A percentile compares a stretch with the other conserved stretches of the same genome.
Evolutionary conservation across 2,888 invertebrate genomes (phyloP).

Genomic region (Sinelater perroti): DNA sequence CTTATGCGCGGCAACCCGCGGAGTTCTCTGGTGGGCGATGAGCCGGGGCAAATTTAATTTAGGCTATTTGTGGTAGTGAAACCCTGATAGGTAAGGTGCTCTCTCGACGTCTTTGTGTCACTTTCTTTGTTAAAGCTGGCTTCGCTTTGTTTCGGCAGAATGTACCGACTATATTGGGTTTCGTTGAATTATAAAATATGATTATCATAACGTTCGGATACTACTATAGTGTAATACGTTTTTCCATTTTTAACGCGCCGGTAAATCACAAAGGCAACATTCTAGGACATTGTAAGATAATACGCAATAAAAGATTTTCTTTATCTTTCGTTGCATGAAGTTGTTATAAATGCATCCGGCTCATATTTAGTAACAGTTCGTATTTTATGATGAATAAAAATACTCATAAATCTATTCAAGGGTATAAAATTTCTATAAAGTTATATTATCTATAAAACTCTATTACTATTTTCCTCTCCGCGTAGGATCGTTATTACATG

Average conservation of each 20-base stretch:
- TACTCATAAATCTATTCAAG: constrained; percentile 18
- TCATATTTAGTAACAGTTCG: background rate
- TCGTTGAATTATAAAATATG: no score
- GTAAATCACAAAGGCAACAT: no score
- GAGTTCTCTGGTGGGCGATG: background rate
- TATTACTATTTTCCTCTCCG: constrained; percentile 26
- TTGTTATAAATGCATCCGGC: background rate
- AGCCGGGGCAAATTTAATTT: constrained; percentile 1
- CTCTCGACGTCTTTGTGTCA: no score
- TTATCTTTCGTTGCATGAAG: constrained; percentile 2
- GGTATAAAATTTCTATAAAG: constrained; percentile 29
- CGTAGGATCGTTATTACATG: constrained; percentile 19
- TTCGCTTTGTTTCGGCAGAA: no score
- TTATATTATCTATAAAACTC: constrained; percentile 26
- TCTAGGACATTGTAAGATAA: background rate
- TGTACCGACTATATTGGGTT: no score
- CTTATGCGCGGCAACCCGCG: background rate
- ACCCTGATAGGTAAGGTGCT: no score
- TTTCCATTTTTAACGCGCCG: no score
- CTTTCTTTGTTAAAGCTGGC: no score
- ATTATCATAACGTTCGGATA: no score
- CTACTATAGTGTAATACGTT: no score
- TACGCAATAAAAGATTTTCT: background rate
- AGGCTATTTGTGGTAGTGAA: background rate
- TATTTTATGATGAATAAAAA: constrained; percentile 20